A percentile compares a stretch with the other conserved stretches of the same genome.
Conservation (phyloP, 2,113 vertebrate species). For the Delphinus delphis region DNA sequence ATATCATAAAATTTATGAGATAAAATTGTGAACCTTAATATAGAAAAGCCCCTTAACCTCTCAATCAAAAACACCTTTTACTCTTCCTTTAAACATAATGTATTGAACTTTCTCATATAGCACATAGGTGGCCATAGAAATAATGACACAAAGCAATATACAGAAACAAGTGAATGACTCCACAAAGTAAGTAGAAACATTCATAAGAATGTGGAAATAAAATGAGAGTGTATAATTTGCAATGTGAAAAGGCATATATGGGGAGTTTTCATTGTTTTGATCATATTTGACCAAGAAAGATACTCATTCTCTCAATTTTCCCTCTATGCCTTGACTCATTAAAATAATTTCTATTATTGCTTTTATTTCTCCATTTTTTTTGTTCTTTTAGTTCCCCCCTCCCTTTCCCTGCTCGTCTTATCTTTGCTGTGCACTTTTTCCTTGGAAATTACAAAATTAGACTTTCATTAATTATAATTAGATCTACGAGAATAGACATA, state of each 20-base stretch:
- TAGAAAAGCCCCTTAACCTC: neutral
- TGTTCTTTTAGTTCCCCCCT: neutral
- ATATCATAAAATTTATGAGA: slow-evolving; percentile 20
- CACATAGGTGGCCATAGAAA: neutral
- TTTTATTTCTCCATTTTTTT: slow-evolving; percentile 11
- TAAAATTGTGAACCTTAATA: slow-evolving; percentile 1
- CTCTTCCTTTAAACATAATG: neutral
- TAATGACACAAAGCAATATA: neutral
- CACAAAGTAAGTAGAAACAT: neutral
- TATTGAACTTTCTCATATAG: neutral
- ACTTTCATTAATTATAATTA: neutral
- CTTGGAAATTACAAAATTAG: neutral
- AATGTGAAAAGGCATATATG: neutral
- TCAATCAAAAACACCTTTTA: slow-evolving; percentile 17
- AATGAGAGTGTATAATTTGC: neutral
- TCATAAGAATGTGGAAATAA: neutral
- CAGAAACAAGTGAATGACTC: neutral
- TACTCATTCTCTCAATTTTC: neutral
- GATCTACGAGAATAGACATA: neutral
- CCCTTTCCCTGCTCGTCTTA: neutral
- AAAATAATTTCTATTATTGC: neutral
- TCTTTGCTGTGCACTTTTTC: neutral
- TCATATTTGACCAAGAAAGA: neutral
- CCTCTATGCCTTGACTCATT: neutral
- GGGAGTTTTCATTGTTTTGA: neutral